phyloP scores from a whole-genome alignment of 2,888 invertebrate genomes.

The Drosophila parthenogenetica region DNA sequence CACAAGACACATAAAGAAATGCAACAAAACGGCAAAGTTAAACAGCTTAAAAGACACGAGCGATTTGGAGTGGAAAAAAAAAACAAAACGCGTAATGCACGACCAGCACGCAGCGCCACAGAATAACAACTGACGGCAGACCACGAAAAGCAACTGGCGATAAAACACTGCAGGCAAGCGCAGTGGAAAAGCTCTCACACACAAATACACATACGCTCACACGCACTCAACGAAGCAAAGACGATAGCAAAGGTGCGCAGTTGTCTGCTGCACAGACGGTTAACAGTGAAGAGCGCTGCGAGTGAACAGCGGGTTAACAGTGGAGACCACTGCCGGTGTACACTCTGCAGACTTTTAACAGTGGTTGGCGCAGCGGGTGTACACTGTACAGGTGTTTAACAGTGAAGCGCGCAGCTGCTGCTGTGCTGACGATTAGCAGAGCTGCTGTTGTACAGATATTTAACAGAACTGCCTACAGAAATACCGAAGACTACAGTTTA shows the following conservation, averaged over 20 bases:
- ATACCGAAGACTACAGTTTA: conserved; percentile 2
- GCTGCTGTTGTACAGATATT: neutral
- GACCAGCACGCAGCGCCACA: conserved; percentile 67
- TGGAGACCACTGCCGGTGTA: conserved; percentile 25
- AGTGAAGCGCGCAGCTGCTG: conserved; percentile 13
- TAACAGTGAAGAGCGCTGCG: conserved; percentile 23
- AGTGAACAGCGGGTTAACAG: conserved; percentile 1
- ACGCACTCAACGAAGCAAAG: conserved; percentile 12
- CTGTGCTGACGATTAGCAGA: conserved; percentile 5
- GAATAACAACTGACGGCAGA: conserved; percentile 58
- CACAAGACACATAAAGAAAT: conserved; percentile 37
- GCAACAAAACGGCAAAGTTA: conserved; percentile 22
- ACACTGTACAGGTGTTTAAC: no score
- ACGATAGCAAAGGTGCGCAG: conserved; percentile 28
- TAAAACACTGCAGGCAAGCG: conserved; percentile 64
- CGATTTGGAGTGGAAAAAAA: conserved; percentile 31
- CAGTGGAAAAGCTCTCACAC: conserved; percentile 53
- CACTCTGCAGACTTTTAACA: conserved; percentile 4
- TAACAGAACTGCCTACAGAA: neutral
- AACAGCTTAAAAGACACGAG: conserved; percentile 19
- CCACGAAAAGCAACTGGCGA: conserved; percentile 45
- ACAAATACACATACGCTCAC: neutral
- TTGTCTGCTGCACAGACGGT: neutral
- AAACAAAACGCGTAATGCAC: conserved; percentile 47
- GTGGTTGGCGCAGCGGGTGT: conserved; percentile 9